A percentile compares a stretch with the other conserved stretches of the same genome.
phyloP scores from a whole-genome alignment of 2,888 invertebrate genomes.

The Emmelina monodactyla region DNA sequence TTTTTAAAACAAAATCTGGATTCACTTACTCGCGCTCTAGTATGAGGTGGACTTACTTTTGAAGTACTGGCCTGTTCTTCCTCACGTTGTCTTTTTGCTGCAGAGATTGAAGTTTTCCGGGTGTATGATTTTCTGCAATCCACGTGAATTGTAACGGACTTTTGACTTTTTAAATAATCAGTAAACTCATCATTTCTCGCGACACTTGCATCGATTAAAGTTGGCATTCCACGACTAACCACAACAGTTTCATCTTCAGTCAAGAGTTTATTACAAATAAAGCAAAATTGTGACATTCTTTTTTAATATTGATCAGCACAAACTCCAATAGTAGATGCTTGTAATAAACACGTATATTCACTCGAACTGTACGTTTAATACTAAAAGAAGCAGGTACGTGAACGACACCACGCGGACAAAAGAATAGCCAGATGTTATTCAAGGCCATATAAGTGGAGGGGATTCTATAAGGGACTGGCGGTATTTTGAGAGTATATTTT shows the following conservation, averaged over 20 bases:
- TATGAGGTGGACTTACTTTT: slow-evolving; percentile 7
- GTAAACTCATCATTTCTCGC: slow-evolving; percentile 10
- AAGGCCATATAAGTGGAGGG: slow-evolving; percentile 13
- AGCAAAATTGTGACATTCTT: slow-evolving; percentile 9
- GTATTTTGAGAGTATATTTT: slow-evolving; percentile 10
- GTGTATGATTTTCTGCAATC: slow-evolving; percentile 8
- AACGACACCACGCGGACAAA: slow-evolving; percentile 7
- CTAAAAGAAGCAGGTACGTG: slow-evolving; percentile 9
- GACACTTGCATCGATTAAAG: slow-evolving; percentile 12
- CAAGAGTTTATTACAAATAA: slow-evolving; percentile 8
- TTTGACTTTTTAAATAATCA: slow-evolving; percentile 9
- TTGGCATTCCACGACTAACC: slow-evolving; percentile 12
- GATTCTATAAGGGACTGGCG: slow-evolving; percentile 6
- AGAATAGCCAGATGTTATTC: slow-evolving; percentile 12
- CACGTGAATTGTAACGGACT: slow-evolving; percentile 12
- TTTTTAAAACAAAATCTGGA: slow-evolving; percentile 8
- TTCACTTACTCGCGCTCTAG: slow-evolving; percentile 5
- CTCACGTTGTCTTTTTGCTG: slow-evolving; percentile 11
- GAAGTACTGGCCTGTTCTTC: slow-evolving; percentile 12
- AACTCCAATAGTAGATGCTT: slow-evolving; percentile 5
- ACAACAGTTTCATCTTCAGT: slow-evolving; percentile 10
- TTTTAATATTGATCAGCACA: slow-evolving; percentile 6
- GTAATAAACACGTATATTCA: slow-evolving; percentile 8
- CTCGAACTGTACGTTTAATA: slow-evolving; percentile 9
- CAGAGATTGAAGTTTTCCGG: slow-evolving; percentile 5